These are phyloP conservation scores for Leptinotarsa juncta DNA, from an alignment of 2,888 invertebrate genomes.

Conservation along the genomic window DNA sequence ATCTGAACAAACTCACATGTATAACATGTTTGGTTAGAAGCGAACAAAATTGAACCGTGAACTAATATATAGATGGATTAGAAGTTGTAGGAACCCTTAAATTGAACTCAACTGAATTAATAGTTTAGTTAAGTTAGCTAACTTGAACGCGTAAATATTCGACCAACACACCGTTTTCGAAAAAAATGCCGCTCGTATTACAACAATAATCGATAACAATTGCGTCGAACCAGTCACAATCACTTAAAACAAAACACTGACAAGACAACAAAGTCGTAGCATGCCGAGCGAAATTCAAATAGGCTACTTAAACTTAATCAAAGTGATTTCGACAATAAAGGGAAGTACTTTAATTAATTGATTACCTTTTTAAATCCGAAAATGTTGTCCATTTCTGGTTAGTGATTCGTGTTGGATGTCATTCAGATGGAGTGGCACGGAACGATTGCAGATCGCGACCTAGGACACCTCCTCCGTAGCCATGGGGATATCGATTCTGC, in stretches of 20 bases:
- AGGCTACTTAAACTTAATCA: constrained; percentile 46
- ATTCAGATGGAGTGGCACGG: constrained; percentile 40
- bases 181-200: background rate
- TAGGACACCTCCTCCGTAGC: constrained; percentile 19
- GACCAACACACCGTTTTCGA: background rate
- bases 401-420: constrained; percentile 62
- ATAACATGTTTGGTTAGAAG: too few relatives aligned
- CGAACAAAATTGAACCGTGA: too few relatives aligned
- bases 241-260: constrained; percentile 21
- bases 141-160: too few relatives aligned
- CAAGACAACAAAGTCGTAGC: constrained; percentile 6
- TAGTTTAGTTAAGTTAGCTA: too few relatives aligned
- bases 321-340: constrained; percentile 52
- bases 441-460: constrained; percentile 10
- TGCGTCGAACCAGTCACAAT: constrained; percentile 13
- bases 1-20: too few relatives aligned
- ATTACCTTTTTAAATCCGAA: constrained; percentile 65
- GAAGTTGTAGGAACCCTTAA: too few relatives aligned
- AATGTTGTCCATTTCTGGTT: constrained; percentile 65
- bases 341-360: constrained; percentile 47
- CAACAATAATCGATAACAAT: background rate
- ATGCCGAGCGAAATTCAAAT: constrained; percentile 33
- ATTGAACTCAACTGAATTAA: too few relatives aligned
- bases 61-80: too few relatives aligned
- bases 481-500: constrained; percentile 18